Evolutionary conservation across 2,797 vertebrate species (phyloP), one percentile per base, ranked within the genome.

Genomic region (Siniperca undulata): DNA sequence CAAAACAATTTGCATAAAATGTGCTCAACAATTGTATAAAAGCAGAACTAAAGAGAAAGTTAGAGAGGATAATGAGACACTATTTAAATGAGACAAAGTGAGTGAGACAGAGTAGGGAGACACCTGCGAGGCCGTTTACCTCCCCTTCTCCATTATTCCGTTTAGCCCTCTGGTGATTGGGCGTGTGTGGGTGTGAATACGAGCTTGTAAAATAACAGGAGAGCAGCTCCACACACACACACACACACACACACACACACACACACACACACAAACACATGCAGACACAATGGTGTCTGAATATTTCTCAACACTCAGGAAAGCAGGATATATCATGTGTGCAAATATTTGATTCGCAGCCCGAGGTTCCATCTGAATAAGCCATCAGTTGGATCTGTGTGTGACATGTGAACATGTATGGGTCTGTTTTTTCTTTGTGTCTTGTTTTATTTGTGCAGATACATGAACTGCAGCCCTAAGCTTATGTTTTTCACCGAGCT

Each of bases 271-370:
- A 66, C 50, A 67, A 22, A 80, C 55, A 76, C 52, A 58, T 59
- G 80, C 83, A 91, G 85, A 91, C 87, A 88, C 86, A 91, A 88
- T 88, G 70, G 76, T 92, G 88, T 92, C 87, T 91, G 89, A 81
- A 61, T 90, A 89, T 92, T 91, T 92, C 89, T 80, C 89, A 87
- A 86, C 77, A 83, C 72, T 70, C 50, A 34, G 85, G 78, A 91
- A 85, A 93, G 77, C 79, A 74, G 88, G 65, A 91, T 92, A 90
- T 92, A 91, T 92, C 87, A 91, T 83, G 75, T 85, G 84, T 59
- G 83, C 85, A 88, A 89, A 92, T 90, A 86, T 92, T 90, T 93
- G 87, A 78, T 84, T 83, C 10, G 3, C 60, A 65, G 87, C 89
- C 82, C 2, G 64, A 74, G 75, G 78, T 88, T 91, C 84, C 79